Evolutionary conservation across 2,888 invertebrate genomes (phyloP), one percentile per base, ranked within the genome.

Genomic region (Nomada flava): DNA sequence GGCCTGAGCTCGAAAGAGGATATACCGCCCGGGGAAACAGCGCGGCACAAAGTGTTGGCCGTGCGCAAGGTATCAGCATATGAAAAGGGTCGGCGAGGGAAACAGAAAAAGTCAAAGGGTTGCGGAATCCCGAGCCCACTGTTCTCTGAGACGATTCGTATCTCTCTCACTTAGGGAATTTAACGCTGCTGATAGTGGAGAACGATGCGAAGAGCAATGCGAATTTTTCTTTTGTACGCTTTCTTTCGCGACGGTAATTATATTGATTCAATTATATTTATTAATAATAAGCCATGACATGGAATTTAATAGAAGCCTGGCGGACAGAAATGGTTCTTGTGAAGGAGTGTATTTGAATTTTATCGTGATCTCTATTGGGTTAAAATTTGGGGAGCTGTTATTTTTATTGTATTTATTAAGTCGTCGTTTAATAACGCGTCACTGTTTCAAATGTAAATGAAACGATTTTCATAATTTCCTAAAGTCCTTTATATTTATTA

Each of bases 31-130:
- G 77, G 59, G 78, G 72, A 75, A 85, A 78, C 77, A 18, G 68
- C 77, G 62, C 65, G 80, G 57, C 72, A 74, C 78, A 83, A 83
- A 88, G 83, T 83, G 80, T 70, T 74, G 59, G 65, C 57, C 64
- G 70, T 73, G 71, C 73, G 70, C 74, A 70, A 72, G 64, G 83
- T 82, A 78, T 71, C 70, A 62, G 76, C 69, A 60, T 73, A 76
- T 83, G 77, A 79, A 78, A 70, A 74, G 70, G 52, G 60, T 65
- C 55, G 57, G 55, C 63, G n/a, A 29, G 26, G n/a, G 20, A 9
- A 10, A 20, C 9, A 23, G n/a, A 10, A n/a, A 13, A 64, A 70
- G 55, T 47, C 15, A 73, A 52, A 47, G 36, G 55, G 36, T 15
- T 68, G 74, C 26, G 29, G 50, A 65, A 65, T 70, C 67, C 23